A percentile compares a stretch with the other conserved stretches of the same genome.
Evolutionary conservation across 2,113 vertebrate species (phyloP).

Genomic region (Pao palembangensis): DNA sequence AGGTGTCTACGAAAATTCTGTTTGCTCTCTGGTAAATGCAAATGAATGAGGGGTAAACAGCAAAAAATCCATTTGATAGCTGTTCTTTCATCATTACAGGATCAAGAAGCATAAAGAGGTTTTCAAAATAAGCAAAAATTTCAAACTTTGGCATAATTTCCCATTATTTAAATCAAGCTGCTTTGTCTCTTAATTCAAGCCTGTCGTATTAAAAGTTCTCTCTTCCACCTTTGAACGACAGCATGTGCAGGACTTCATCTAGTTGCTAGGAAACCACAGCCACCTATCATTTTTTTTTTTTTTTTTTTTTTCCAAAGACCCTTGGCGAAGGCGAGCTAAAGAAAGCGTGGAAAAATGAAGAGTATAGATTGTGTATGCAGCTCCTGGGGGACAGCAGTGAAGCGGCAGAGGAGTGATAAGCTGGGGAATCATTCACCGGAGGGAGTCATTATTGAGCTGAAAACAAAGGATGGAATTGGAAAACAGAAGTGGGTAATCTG

Average conservation of each 20-base stretch:
- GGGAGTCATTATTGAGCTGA: conserved; percentile 67
- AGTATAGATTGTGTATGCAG: conserved; percentile 22
- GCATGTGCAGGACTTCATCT: conserved; percentile 20
- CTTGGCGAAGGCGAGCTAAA: conserved; percentile 12
- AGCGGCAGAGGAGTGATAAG: conserved; percentile 38
- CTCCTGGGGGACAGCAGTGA: conserved; percentile 30
- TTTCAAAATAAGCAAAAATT: too few species aligned
- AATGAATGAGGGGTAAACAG: conserved; percentile 4
- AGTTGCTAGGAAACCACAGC: conserved; percentile 59
- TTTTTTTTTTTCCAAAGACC: background rate
- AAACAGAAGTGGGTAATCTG: conserved; percentile 44
- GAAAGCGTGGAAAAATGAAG: conserved; percentile 10
- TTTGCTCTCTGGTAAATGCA: background rate
- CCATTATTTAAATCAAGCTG: too few species aligned
- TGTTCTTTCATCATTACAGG: too few species aligned
- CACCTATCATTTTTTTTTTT: conserved; percentile 15
- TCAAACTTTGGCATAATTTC: too few species aligned
- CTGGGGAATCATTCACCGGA: conserved; percentile 45
- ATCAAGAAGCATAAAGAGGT: too few species aligned
- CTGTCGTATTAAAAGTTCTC: conserved; percentile 7
- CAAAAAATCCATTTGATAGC: background rate
- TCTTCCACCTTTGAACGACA: conserved; percentile 38
- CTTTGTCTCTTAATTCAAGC: too few species aligned
- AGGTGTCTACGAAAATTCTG: background rate
- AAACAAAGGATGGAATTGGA: conserved; percentile 68